Evolutionary conservation across 2,113 vertebrate genomes (phyloP), one percentile per base, ranked within the genome.

Genomic region (Oryctolagus cuniculus): DNA sequence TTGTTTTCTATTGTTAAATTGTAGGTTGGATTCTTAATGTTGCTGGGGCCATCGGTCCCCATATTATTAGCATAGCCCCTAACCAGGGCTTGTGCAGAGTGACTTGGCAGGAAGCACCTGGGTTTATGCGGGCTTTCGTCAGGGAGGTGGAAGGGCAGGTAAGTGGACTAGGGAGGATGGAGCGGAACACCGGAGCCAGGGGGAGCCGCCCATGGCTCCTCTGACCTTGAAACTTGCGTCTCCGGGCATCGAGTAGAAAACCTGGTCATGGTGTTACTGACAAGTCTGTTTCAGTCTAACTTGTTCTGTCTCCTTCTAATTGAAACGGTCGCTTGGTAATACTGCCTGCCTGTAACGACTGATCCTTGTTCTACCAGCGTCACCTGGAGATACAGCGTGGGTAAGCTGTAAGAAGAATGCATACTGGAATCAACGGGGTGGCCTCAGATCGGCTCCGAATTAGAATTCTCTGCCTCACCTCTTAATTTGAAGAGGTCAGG

Each of bases 341-440:
- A 49, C 1, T 89, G 78, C 77, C 53, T 86, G 67, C 64, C 36
- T 90, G 31, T 91, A 44, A 22, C 78, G n/a, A 83, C 36, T 67
- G 31, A 31, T 91, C 49, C 69, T 81, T 73, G 44, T 84, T 90
- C 34, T 90, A 19, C 49, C 90, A 94, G 93, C 36, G 24, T 91
- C 96, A 94, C 91, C 91, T 96, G 93, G 94, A 96, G 93, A 83
- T 44, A 90, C 69, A 89, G 27, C 73, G 29, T 91, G 0, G 79
- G 93, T 96, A 96, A 97, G 95, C 89, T 74, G 61, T 88, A 10
- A 88, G 95, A 69, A 77, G 92, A 88, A 64, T 53, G 38, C 24
- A 10, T 73, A 4, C 34, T 53, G 75, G 31, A 85, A 81, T 81
- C 58, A 27, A 0, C 5, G 53, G 6, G 74, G 38, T 63, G 74